Evolutionary conservation across 1,140 invertebrate species (phyloP).

Genomic region (Propsilocerus akamusi): DNA sequence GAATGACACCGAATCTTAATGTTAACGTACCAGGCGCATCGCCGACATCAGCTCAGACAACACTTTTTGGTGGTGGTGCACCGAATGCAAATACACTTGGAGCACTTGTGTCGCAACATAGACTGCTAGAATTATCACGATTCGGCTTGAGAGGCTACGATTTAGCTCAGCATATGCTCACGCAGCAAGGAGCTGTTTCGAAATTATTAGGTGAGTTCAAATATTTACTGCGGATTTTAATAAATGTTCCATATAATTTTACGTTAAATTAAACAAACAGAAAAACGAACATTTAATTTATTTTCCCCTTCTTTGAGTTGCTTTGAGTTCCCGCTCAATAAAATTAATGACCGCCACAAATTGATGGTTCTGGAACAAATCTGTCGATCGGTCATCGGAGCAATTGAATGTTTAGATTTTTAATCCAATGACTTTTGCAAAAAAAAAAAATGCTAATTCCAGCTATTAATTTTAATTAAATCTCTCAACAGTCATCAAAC

Average conservation of each 20-base stretch:
- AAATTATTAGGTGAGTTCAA: slow-evolving; percentile 62
- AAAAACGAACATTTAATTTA: no score
- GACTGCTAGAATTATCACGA: slow-evolving; percentile 63
- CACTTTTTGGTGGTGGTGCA: slow-evolving; percentile 25
- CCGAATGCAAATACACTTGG: slow-evolving; percentile 38
- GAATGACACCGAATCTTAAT: slow-evolving; percentile 2
- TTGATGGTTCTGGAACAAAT: no score
- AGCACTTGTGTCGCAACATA: slow-evolving; percentile 44
- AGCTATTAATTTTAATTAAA: neutral
- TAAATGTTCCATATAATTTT: no score
- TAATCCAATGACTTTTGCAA: neutral
- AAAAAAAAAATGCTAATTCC: neutral
- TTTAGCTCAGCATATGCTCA: slow-evolving; percentile 69
- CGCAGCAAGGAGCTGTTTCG: slow-evolving; percentile 78
- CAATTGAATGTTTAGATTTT: no score
- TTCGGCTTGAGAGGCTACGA: slow-evolving; percentile 74
- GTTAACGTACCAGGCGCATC: slow-evolving; percentile 25
- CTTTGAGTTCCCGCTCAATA: no score
- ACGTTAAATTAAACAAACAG: no score
- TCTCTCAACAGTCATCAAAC: neutral
- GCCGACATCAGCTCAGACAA: slow-evolving; percentile 22
- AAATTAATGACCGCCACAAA: neutral
- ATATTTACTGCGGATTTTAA: neutral
- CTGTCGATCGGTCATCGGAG: no score
- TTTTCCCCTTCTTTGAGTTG: no score